Evolutionary conservation across 1,140 invertebrate species (phyloP).

Genomic region (Habropoda laboriosa): DNA sequence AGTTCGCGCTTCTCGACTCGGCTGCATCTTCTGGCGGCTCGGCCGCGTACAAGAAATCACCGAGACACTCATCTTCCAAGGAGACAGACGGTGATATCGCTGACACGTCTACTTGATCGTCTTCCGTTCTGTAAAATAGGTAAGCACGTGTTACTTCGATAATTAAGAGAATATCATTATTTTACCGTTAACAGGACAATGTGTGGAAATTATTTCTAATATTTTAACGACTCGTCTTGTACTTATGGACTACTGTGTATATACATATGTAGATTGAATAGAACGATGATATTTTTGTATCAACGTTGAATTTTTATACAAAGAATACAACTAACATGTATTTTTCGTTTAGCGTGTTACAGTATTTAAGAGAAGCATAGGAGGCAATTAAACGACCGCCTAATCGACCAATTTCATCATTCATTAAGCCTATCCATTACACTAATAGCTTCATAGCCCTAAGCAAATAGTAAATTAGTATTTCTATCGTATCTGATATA

Average conservation of each 20-base stretch:
- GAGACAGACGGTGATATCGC: constrained; percentile 21
- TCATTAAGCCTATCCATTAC: background rate
- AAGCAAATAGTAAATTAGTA: background rate
- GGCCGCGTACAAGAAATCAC: constrained; percentile 72
- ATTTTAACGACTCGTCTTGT: background rate
- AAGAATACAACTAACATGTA: background rate
- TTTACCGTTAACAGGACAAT: too few relatives aligned
- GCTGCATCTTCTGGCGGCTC: constrained; percentile 71
- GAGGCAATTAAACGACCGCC: background rate
- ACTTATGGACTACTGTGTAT: too few relatives aligned
- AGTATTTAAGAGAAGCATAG: background rate
- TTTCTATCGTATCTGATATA: background rate
- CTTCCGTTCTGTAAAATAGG: constrained; percentile 61
- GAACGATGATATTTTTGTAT: too few relatives aligned
- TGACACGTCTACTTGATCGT: constrained; percentile 53
- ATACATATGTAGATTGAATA: too few relatives aligned
- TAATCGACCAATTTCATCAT: background rate
- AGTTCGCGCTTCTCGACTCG: constrained; percentile 17
- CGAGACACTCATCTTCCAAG: constrained; percentile 63
- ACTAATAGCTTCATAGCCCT: background rate
- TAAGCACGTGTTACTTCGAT: background rate
- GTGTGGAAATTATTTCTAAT: background rate
- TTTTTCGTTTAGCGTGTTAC: background rate
- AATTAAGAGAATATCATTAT: background rate
- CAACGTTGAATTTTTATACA: too few relatives aligned